phyloP scores from a whole-genome alignment of 2,797 vertebrate genomes.

The Thaleichthys pacificus region DNA sequence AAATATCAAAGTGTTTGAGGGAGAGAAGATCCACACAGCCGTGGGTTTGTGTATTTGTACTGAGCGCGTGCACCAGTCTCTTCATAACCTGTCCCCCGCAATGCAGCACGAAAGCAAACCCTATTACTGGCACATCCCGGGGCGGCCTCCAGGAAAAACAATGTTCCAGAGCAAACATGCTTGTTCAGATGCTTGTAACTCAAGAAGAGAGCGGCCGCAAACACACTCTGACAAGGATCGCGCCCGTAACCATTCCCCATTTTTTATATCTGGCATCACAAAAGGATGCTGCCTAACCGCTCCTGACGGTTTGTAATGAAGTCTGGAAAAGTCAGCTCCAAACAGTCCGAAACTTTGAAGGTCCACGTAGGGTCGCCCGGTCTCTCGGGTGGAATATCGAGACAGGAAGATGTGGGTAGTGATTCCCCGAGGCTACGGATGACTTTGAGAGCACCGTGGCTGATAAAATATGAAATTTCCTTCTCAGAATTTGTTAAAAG shows the following conservation, averaged over 20 bases:
- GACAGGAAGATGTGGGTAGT: slow-evolving; percentile 15
- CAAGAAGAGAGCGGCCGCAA: slow-evolving; percentile 77
- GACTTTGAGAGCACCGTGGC: slow-evolving; percentile 18
- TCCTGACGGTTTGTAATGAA: slow-evolving; percentile 54
- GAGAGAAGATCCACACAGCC: background rate
- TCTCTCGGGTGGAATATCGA: slow-evolving; percentile 10
- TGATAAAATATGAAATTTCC: slow-evolving; percentile 33
- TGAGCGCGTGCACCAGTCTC: slow-evolving; percentile 8
- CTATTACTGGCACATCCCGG: slow-evolving; percentile 82
- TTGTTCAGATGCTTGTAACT: slow-evolving; percentile 79
- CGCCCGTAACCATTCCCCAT: slow-evolving; percentile 65
- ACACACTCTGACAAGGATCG: slow-evolving; percentile 83
- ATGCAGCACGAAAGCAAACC: slow-evolving; percentile 76
- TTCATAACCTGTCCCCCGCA: slow-evolving; percentile 70
- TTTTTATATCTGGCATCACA: slow-evolving; percentile 46
- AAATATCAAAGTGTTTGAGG: background rate
- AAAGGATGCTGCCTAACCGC: slow-evolving; percentile 44
- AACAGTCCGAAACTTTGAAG: slow-evolving; percentile 49
- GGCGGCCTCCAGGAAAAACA: slow-evolving; percentile 78
- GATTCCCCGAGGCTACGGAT: slow-evolving; percentile 16
- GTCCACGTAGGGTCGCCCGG: slow-evolving; percentile 40
- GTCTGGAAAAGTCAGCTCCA: slow-evolving; percentile 48
- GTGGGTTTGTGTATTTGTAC: background rate
- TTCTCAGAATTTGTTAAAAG: slow-evolving; percentile 31
- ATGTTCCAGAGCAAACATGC: slow-evolving; percentile 84